Evolutionary conservation across 2,113 vertebrate species (phyloP), one percentile per base, ranked within the genome.

Genomic region (Glaucidium brasilianum): DNA sequence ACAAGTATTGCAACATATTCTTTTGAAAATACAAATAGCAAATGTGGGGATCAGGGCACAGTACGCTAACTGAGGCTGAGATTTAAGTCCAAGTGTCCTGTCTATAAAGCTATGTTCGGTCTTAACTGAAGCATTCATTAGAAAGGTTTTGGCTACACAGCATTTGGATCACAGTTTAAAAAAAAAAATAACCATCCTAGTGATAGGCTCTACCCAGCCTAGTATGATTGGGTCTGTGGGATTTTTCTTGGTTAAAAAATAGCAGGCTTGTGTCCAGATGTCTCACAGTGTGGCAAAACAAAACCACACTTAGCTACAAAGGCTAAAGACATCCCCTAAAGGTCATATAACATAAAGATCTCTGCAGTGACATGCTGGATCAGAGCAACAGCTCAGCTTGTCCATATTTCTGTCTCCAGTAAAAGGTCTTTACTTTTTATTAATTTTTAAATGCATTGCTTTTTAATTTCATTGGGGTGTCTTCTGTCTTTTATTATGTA

Each of bases 401-500:
- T 64, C 93, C 35, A 20, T 94, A 78, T 34, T 81, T 45, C 76
- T 84, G 95, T 88, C 85, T 92, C 91, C 56, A 78, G 21, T 73
- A 86, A 92, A 93, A 96, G 45, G 30, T 59, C 92, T 64, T 94
- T 92, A 82, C 91, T 94, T 96, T 96, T 91, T 91, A 94, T 92
- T 95, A 91, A 89, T 95, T 92, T 95, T 96, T 75, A 93, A 95
- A 84, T 0, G 5, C 85, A 93, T 74, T 73, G 43, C 75, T 92
- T 92, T 94, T 84, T 94, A 93, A 95, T 97, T 87, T 91, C 56
- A 94, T 95, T 92, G 47, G 25, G 60, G 84, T 87, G 83, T 87
- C 94, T 95, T 75, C 94, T 89, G 96, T 75, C 95, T 96, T 97
- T 96, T 94, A 94, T 96, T 94, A 94, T 91, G 39, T 85, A 93